A percentile compares a stretch with the other conserved stretches of the same genome.
Conservation (phyloP, 2,113 vertebrate species). For the Rhizomys pruinosus region DNA sequence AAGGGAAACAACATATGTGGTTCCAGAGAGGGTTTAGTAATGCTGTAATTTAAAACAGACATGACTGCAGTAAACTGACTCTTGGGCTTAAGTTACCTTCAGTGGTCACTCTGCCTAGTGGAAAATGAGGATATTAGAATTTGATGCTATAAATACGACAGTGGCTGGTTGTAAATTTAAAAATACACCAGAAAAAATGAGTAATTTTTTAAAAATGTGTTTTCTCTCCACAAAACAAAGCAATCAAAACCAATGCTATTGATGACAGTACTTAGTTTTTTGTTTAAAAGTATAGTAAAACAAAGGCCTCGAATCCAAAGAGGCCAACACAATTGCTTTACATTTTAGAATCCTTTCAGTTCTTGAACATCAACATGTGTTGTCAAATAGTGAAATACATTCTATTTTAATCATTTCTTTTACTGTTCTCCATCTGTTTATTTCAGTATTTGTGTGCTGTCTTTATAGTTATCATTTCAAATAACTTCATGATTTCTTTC, state of each 20-base stretch:
- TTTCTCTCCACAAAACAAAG: not conserved
- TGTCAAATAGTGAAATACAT: slow-evolving; percentile 24
- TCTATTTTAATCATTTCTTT: not conserved
- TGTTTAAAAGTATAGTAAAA: not conserved
- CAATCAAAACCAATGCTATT: slow-evolving; percentile 25
- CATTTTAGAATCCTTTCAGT: not conserved
- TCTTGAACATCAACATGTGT: not conserved
- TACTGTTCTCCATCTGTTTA: not conserved
- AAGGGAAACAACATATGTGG: not conserved
- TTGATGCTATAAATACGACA: slow-evolving; percentile 71
- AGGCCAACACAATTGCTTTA: not conserved
- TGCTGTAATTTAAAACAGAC: slow-evolving; percentile 71
- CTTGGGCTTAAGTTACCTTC: slow-evolving; percentile 36
- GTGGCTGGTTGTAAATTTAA: slow-evolving; percentile 17
- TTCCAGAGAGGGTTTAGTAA: not conserved
- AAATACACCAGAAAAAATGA: slow-evolving; percentile 43
- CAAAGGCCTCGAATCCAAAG: not conserved
- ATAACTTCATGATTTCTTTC: not conserved
- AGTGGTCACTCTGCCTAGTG: slow-evolving; percentile 44
- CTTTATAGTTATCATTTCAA: slow-evolving; percentile 20
- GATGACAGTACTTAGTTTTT: not conserved
- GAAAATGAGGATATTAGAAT: slow-evolving; percentile 76
- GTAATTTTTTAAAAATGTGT: slow-evolving; percentile 12
- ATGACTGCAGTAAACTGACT: slow-evolving; percentile 62
- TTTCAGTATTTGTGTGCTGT: slow-evolving; percentile 28